These are phyloP conservation scores for Petrocephalus zakoni DNA, from an alignment of 2,113 vertebrate genomes.

Conservation along the genomic window DNA sequence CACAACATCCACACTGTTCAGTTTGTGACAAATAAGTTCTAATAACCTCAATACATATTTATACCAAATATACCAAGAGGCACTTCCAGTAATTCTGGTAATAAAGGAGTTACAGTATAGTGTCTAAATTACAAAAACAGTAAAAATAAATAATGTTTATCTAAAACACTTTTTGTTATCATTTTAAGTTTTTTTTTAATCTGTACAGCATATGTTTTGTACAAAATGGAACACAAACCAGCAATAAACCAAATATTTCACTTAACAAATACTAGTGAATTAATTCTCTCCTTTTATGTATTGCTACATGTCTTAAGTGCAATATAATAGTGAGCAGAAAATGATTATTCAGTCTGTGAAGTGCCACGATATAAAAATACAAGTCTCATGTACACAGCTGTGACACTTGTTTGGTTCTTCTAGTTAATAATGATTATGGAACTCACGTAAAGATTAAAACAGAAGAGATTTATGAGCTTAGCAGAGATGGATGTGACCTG, in stretches of 20 bases:
- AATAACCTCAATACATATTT: constrained; percentile 80
- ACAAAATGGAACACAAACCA: constrained; percentile 84
- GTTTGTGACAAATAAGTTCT: constrained; percentile 75
- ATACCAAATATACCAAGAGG: constrained; percentile 88
- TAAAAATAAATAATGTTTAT: constrained; percentile 92
- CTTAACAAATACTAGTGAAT: constrained; percentile 78
- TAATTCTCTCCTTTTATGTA: constrained; percentile 62
- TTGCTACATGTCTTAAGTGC: constrained; percentile 81
- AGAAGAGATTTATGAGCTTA: not conserved
- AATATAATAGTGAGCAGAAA: constrained; percentile 77
- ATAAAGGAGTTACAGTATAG: constrained; percentile 81
- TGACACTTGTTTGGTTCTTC: constrained; percentile 59
- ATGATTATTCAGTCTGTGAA: constrained; percentile 63
- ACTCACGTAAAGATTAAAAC: constrained; percentile 35
- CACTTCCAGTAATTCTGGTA: constrained; percentile 92
- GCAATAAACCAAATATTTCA: constrained; percentile 67
- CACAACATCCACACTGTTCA: constrained; percentile 79
- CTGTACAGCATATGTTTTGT: constrained; percentile 91
- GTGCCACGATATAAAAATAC: constrained; percentile 66
- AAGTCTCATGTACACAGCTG: constrained; percentile 55
- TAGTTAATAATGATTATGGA: constrained; percentile 46
- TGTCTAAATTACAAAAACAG: constrained; percentile 88
- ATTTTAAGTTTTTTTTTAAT: constrained; percentile 59
- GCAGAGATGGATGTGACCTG: not conserved
- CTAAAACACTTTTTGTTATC: constrained; percentile 68